Percentiles rank a stretch among this genome's conserved stretches.
phyloP scores from a whole-genome alignment of 2,888 invertebrate species.

The Chymomyza procnemis region DNA sequence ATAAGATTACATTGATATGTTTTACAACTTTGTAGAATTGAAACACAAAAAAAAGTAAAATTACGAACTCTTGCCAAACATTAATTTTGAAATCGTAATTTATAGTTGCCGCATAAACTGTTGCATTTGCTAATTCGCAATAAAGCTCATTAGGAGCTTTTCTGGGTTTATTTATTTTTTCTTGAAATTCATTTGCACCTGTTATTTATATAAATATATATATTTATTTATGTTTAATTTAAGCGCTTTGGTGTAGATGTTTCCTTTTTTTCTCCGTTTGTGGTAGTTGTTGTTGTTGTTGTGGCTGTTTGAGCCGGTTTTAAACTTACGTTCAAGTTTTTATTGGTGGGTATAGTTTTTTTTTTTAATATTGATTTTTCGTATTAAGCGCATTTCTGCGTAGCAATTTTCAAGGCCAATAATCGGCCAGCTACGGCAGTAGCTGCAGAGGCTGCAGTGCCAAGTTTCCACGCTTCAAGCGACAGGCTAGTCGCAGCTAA shows the following conservation, averaged over 20 bases:
- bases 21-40: too few species aligned
- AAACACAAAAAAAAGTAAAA: too few species aligned
- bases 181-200: slow-evolving; percentile 21
- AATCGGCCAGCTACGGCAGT: slow-evolving; percentile 17
- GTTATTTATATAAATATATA: slow-evolving; percentile 1
- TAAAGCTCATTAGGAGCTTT: neutral
- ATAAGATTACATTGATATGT: too few species aligned
- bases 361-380: slow-evolving; percentile 69
- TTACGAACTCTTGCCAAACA: neutral
- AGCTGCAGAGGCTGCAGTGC: slow-evolving; percentile 16
- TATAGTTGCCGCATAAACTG: neutral
- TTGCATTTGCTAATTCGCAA: neutral
- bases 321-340: slow-evolving; percentile 35
- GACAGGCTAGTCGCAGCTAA: slow-evolving; percentile 49
- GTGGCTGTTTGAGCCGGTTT: slow-evolving; percentile 59
- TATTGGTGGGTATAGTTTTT: slow-evolving; percentile 33
- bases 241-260: slow-evolving; percentile 43
- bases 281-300: slow-evolving; percentile 41
- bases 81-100: neutral
- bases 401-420: slow-evolving; percentile 68
- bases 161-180: slow-evolving; percentile 1
- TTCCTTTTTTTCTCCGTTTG: slow-evolving; percentile 23
- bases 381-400: slow-evolving; percentile 73
- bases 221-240: slow-evolving; percentile 48
- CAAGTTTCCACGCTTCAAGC: slow-evolving; percentile 40